Evolutionary conservation across 2,113 vertebrate species (phyloP).

Genomic region (Triplophysa rosa): DNA sequence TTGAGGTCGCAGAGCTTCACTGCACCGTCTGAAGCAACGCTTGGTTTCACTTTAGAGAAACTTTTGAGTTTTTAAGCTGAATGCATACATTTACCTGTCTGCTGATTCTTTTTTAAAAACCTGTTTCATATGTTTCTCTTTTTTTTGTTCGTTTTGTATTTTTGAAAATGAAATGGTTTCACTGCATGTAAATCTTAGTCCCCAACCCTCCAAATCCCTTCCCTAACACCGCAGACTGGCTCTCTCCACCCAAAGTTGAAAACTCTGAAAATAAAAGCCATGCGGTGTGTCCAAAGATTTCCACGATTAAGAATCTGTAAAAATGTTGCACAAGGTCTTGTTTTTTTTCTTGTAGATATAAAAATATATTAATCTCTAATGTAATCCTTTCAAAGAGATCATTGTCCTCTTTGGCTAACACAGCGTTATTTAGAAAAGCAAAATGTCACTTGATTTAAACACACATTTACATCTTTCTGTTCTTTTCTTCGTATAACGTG

Average conservation of each 20-base stretch:
- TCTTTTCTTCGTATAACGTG: conserved; percentile 72
- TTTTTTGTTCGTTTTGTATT: conserved; percentile 50
- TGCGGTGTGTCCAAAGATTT: conserved; percentile 79
- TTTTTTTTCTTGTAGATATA: conserved; percentile 79
- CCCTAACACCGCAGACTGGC: conserved; percentile 71
- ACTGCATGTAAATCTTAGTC: conserved; percentile 68
- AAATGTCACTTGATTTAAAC: conserved; percentile 73
- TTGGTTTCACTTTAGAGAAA: conserved; percentile 70
- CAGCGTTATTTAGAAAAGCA: conserved; percentile 82
- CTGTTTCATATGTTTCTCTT: conserved; percentile 21
- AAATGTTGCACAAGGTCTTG: conserved; percentile 86
- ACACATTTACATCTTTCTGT: conserved; percentile 64
- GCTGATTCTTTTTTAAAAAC: conserved; percentile 7
- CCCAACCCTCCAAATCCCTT: conserved; percentile 69
- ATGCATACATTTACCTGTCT: conserved; percentile 39
- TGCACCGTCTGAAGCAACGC: conserved; percentile 70
- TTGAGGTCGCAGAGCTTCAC: conserved; percentile 66
- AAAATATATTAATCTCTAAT: conserved; percentile 88
- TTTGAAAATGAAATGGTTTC: conserved; percentile 56
- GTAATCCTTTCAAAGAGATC: conserved; percentile 84
- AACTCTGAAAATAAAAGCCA: conserved; percentile 77
- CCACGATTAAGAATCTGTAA: conserved; percentile 85
- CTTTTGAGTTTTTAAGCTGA: conserved; percentile 42
- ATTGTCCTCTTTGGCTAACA: conserved; percentile 82
- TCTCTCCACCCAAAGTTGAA: conserved; percentile 73